Evolutionary conservation across 1,140 invertebrate genomes (phyloP).

Genomic region (Agrypnia vestita): DNA sequence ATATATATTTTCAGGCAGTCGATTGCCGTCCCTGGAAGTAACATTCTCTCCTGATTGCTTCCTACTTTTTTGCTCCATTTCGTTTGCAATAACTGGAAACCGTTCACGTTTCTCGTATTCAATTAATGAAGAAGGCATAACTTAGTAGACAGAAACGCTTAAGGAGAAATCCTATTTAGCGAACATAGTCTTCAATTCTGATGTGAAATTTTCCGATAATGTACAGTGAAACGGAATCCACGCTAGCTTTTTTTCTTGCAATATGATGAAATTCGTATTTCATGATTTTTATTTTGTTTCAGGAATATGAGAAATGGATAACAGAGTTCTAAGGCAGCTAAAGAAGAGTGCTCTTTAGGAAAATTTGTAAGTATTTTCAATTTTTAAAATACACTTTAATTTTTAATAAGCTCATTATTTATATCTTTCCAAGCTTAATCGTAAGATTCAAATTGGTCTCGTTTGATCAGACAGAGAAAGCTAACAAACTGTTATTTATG

Average conservation of each 20-base stretch:
- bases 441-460: too few relatives aligned
- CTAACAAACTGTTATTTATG: too few relatives aligned
- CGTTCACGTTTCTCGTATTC: conserved; percentile 54
- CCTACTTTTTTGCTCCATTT: conserved; percentile 37
- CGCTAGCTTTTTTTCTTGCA: conserved; percentile 3
- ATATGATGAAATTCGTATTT: conserved; percentile 3
- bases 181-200: conserved; percentile 29
- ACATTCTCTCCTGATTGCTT: conserved; percentile 27
- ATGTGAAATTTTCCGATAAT: conserved; percentile 17
- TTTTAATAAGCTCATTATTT: too few relatives aligned
- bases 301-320: conserved; percentile 9
- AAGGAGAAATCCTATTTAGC: conserved; percentile 41
- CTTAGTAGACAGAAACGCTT: conserved; percentile 45
- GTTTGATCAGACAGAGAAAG: too few relatives aligned
- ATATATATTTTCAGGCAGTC: neutral
- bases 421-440: too few relatives aligned
- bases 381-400: too few relatives aligned
- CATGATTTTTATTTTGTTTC: conserved; percentile 21
- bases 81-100: conserved; percentile 41
- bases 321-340: too few relatives aligned
- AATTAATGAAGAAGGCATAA: conserved; percentile 56
- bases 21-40: neutral
- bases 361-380: too few relatives aligned
- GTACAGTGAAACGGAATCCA: conserved; percentile 4
- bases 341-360: too few relatives aligned